A percentile compares a stretch with the other conserved stretches of the same genome.
Conservation (phyloP, 2,888 invertebrate genomes). For the Callyntrura sp. region DNA sequence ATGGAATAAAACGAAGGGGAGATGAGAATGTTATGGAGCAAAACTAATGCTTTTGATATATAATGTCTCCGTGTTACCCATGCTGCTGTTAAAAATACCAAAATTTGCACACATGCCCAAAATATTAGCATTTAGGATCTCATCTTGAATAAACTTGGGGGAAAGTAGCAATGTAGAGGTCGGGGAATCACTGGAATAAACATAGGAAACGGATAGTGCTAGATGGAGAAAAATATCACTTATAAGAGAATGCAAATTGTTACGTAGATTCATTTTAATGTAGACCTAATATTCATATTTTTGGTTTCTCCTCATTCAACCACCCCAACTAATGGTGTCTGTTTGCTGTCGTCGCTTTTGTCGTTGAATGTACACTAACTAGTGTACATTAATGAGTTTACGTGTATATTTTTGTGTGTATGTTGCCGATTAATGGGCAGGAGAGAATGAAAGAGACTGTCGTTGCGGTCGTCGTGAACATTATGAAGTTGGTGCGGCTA, state of each 20-base stretch:
- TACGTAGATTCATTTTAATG: not conserved
- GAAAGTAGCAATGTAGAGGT: too few relatives aligned
- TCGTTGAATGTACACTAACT: not conserved
- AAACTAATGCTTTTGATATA: not conserved
- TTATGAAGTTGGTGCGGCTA: too few relatives aligned
- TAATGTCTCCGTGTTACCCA: not conserved
- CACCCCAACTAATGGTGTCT: constrained; percentile 41
- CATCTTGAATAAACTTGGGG: not conserved
- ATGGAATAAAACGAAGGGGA: too few relatives aligned
- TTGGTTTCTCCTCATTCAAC: not conserved
- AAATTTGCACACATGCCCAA: not conserved
- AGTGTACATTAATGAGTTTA: constrained; percentile 43
- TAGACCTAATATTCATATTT: not conserved
- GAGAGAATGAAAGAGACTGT: constrained; percentile 64
- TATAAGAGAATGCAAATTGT: not conserved
- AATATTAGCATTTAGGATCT: not conserved
- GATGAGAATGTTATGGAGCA: constrained; percentile 5
- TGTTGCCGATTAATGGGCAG: constrained; percentile 74
- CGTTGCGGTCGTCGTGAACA: not conserved
- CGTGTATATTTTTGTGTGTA: constrained; percentile 26
- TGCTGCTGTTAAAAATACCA: not conserved
- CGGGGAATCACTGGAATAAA: too few relatives aligned
- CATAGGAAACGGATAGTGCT: not conserved
- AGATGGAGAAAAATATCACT: constrained; percentile 4
- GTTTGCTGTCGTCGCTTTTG: constrained; percentile 22